Base-by-base conservation (phyloP, 2,797 vertebrate genomes). In the Loriculus beryllinus region DNA sequence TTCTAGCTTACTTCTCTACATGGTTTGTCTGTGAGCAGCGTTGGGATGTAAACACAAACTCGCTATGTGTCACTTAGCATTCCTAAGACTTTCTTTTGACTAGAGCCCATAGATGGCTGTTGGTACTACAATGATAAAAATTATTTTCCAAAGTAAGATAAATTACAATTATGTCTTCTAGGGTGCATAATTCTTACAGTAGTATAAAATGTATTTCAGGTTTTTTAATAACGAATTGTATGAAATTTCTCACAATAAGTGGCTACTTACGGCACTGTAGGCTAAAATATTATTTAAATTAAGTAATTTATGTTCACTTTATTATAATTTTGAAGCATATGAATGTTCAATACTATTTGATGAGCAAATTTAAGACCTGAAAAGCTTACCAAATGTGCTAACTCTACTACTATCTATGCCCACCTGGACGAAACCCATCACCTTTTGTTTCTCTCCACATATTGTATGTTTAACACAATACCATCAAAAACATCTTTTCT, bases 381-480 rank as follows among this genome's bases (percentile, higher is more conserved):
- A 89, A 72, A 81, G 29, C 59, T 90, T 71, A 49, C 26, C 39
- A 87, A 57, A 48, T 1, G 0, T 39, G 39, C 31, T 72, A 79
- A 86, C 40, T 70, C 59, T 92, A 3, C 33, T 87, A 35, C 57
- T 62, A 33, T 39, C 51, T 51, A 60, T 18, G 76, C 26, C 51
- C 56, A 70, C 69, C 72, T 67, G n/a, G 10, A 82, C 33, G 56
- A 48, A 78, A 83, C 2, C 1, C 22, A 75, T 83, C 37, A 64
- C 52, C 88, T 95, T 94, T 83, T 93, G 86, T 93, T 94, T 90
- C 42, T 78, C 51, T 79, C 47, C 69, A 67, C 9, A 12, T 19
- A 42, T 2, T 77, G 47, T 5, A 59, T 15, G 14, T 22, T 14
- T 42, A 59, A 59, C 39, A 86, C 57, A 62, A 59, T 9, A 45